These are phyloP conservation scores for Astropecten irregularis DNA, from an alignment of 53 echinoderm and acorn worm species.

Conservation along the genomic window DNA sequence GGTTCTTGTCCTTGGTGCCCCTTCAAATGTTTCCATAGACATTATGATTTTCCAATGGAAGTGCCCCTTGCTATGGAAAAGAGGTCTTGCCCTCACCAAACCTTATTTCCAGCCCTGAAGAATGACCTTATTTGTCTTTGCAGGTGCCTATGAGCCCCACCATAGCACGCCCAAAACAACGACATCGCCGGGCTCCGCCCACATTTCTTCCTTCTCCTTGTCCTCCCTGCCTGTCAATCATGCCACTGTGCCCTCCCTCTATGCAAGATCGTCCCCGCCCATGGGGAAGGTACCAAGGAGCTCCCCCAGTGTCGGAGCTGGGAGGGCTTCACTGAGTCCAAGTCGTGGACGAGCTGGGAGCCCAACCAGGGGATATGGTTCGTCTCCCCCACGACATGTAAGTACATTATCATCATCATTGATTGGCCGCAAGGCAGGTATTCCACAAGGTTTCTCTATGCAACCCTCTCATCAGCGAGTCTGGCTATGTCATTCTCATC, in stretches of 20 bases:
- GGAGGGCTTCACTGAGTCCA: constrained; percentile 30
- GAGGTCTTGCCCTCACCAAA: too few species aligned
- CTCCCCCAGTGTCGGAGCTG: constrained; percentile 32
- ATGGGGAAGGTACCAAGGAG: constrained; percentile 11
- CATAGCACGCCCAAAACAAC: constrained; percentile 74
- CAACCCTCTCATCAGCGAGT: too few species aligned
- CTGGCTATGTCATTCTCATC: too few species aligned
- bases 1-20: too few species aligned
- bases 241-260: constrained; percentile 9
- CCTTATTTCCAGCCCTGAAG: too few species aligned
- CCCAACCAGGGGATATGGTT: constrained; percentile 28
- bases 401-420: constrained; percentile 3
- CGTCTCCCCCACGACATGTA: constrained; percentile 40
- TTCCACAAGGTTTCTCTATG: too few species aligned
- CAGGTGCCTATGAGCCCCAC: constrained; percentile 56
- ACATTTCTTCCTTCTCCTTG: constrained; percentile 39
- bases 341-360: constrained; percentile 14
- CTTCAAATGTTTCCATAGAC: too few species aligned
- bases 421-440: too few species aligned
- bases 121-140: too few species aligned
- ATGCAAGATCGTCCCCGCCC: constrained; percentile 18
- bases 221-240: constrained; percentile 20
- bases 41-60: too few species aligned
- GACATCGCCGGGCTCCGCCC: constrained; percentile 36
- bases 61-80: too few species aligned